These are phyloP conservation scores for Aldabrachelys gigantea DNA, from an alignment of 2,113 vertebrate genomes.

Conservation along the genomic window DNA sequence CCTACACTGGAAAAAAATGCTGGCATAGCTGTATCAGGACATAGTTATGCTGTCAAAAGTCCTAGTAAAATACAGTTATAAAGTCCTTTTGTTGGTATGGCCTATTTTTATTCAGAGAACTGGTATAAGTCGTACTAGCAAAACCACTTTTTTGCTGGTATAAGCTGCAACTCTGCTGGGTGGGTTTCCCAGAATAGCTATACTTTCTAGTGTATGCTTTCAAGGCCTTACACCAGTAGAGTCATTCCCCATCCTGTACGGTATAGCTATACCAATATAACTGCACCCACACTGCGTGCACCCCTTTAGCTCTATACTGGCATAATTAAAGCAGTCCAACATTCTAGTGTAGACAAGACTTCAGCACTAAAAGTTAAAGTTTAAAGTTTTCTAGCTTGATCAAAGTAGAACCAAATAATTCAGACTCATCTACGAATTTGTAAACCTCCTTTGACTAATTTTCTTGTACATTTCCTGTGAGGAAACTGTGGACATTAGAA, in stretches of 20 bases:
- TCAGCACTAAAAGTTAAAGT: neutral
- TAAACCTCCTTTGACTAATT: neutral
- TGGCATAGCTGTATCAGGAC: neutral
- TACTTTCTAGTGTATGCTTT: neutral
- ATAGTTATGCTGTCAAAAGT: neutral
- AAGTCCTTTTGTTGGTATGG: neutral
- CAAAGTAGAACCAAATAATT: neutral
- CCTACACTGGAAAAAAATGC: neutral
- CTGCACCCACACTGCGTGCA: neutral
- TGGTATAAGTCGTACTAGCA: neutral
- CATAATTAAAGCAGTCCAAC: neutral
- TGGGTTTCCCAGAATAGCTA: neutral
- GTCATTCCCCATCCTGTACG: neutral
- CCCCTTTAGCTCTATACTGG: neutral
- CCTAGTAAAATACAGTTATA: neutral
- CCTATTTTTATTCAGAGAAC: neutral
- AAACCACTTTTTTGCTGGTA: neutral
- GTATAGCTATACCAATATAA: neutral
- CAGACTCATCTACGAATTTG: neutral
- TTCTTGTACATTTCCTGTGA: neutral
- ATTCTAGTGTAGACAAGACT: neutral
- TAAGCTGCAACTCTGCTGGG: neutral
- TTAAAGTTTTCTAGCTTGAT: neutral
- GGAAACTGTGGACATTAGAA: neutral
- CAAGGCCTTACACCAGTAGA: neutral